Evolutionary conservation across 2,888 invertebrate genomes (phyloP), one percentile per base, ranked within the genome.

Genomic region (Exephanes ischioxanthus): DNA sequence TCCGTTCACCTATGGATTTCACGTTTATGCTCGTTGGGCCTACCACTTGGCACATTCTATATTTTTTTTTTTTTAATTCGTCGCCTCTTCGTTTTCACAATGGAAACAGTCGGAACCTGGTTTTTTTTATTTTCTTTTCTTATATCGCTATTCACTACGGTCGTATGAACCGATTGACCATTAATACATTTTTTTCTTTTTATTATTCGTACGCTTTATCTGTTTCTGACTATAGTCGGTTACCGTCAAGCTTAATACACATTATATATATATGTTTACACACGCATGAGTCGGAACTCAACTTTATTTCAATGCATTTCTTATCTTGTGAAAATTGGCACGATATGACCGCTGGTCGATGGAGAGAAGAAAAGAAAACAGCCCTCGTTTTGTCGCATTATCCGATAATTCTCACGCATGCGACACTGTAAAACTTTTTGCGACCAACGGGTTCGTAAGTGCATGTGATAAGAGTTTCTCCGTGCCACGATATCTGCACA

Each of bases 1-100:
- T 75, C 41, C 63, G 77, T 80, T 73, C 75, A 82, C 86, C 83
- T 88, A 89, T 88, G 83, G 78, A 83, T 87, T 84, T 84, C 84
- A 80, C 19, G 48, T 80, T 77, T 11, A 80, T 53, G 33, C 58
- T 75, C 80, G 53, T 53, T 41, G 66, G 37, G n/a, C 45, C 19
- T 4, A 41, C 67, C 37, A 53, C 53, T 67, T 45, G 26, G 7
- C 16, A 26, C 37, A 72, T 55, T 76, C 16, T 16, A 16, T 16
- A 19, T 51, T 51, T 37, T 22, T 37, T 19, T 45, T 63, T 22
- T 14, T 11, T 16, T 6, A 14, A 14, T 51, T 37, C 33, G n/a
- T 16, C 22, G 26, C 45, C 30, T 45, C 9, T 14, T 41, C 22
- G 68, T 33, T 48, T 41, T 45, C 1, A 75, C 68, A 68, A 80